These are phyloP conservation scores for Sycophila texana DNA, from an alignment of 2,888 invertebrate genomes.

Conservation along the genomic window DNA sequence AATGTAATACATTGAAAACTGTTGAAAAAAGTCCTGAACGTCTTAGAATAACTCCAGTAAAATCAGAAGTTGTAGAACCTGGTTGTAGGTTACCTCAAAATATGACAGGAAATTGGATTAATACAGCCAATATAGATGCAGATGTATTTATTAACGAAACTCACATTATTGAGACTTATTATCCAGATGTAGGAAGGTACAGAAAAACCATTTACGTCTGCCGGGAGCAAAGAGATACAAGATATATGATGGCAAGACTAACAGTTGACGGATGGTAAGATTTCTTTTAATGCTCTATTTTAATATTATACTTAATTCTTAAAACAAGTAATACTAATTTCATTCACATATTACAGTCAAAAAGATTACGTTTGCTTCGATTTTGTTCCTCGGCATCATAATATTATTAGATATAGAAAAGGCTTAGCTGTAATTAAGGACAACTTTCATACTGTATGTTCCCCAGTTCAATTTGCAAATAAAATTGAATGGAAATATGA, in stretches of 20 bases:
- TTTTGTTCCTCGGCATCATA: constrained; percentile 96
- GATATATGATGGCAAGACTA: constrained; percentile 96
- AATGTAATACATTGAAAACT: constrained; percentile 94
- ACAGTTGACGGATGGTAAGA: constrained; percentile 94
- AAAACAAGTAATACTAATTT: neutral
- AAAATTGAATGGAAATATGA: constrained; percentile 92
- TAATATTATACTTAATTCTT: too few species aligned
- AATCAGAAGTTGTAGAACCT: constrained; percentile 92
- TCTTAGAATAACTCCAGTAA: constrained; percentile 89
- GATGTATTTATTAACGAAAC: constrained; percentile 96
- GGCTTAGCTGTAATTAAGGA: constrained; percentile 93
- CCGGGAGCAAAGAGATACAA: constrained; percentile 91
- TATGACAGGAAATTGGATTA: constrained; percentile 96
- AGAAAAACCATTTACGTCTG: constrained; percentile 95
- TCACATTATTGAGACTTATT: constrained; percentile 96
- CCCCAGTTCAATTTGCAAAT: constrained; percentile 94
- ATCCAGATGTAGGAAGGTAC: constrained; percentile 93
- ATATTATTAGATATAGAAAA: constrained; percentile 92
- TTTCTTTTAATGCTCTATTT: neutral
- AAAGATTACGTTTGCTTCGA: constrained; percentile 98
- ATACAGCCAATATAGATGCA: constrained; percentile 97
- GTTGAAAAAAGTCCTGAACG: constrained; percentile 95
- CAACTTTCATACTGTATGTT: constrained; percentile 94
- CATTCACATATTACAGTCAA: constrained; percentile 80
- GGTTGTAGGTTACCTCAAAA: constrained; percentile 95